These are phyloP conservation scores for Steinernema carpocapsae DNA, from an alignment of 2,888 invertebrate species.

Conservation along the genomic window DNA sequence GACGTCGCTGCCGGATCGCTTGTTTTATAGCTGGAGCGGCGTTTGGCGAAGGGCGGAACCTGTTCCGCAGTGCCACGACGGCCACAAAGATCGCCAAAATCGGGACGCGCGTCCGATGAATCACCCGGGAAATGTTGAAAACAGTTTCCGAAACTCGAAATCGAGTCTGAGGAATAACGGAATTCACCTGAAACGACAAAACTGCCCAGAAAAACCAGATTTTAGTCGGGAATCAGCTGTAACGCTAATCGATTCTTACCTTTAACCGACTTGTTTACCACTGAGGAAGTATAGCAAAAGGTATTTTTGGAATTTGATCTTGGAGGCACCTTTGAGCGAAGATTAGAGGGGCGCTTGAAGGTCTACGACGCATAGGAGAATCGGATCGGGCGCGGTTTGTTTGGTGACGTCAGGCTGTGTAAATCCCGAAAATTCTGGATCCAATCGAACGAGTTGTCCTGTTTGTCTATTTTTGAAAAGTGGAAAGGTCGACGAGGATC, in stretches of 20 bases:
- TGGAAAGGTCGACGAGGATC: too few species aligned
- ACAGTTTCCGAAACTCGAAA: background rate
- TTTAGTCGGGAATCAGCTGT: background rate
- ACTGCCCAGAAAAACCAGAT: conserved; percentile 17
- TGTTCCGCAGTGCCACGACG: conserved; percentile 1
- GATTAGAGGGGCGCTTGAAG: too few species aligned
- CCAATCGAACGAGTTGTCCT: too few species aligned
- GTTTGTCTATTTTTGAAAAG: too few species aligned
- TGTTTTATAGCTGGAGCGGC: conserved; percentile 21
- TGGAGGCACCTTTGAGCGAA: too few species aligned
- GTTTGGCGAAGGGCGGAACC: conserved; percentile 22
- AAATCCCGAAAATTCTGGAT: too few species aligned
- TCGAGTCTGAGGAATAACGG: background rate
- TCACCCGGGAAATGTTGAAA: conserved; percentile 6
- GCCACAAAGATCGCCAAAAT: conserved; percentile 11
- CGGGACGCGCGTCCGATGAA: background rate
- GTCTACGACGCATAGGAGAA: too few species aligned
- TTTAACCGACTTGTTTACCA: background rate
- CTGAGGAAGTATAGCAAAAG: background rate
- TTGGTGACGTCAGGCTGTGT: too few species aligned
- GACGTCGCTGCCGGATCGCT: too few species aligned
- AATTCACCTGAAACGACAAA: background rate
- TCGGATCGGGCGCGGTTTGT: too few species aligned
- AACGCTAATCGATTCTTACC: background rate
- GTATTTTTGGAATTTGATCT: background rate